These are phyloP conservation scores for Adelphocoris suturalis DNA, from an alignment of 2,888 invertebrate genomes.

Conservation along the genomic window DNA sequence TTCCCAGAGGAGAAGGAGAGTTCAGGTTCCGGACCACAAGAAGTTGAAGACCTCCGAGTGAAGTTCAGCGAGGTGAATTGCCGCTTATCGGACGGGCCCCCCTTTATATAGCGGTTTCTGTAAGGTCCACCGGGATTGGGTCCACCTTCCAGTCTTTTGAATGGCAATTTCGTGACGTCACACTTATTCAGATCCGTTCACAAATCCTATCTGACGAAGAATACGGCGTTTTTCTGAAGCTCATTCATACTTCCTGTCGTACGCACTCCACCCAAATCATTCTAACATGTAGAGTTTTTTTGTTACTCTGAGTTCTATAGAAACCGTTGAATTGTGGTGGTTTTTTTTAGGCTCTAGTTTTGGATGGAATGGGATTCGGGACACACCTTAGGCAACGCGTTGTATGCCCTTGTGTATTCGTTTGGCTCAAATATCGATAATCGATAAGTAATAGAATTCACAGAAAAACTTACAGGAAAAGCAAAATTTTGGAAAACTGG, in stretches of 20 bases:
- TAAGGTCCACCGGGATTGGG: background rate
- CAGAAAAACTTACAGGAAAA: too few relatives aligned
- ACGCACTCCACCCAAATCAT: too few relatives aligned
- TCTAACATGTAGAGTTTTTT: too few relatives aligned
- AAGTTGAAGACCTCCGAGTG: slow-evolving; percentile 63
- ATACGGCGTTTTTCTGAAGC: slow-evolving; percentile 3
- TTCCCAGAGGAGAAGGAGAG: slow-evolving; percentile 40
- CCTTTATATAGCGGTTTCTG: slow-evolving; percentile 62
- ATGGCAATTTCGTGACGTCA: slow-evolving; percentile 47
- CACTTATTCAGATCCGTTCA: slow-evolving; percentile 35
- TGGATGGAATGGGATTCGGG: too few relatives aligned
- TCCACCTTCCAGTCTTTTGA: slow-evolving; percentile 32
- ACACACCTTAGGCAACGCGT: too few relatives aligned
- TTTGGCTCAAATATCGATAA: too few relatives aligned
- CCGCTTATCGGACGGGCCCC: slow-evolving; percentile 58
- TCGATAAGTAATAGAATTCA: too few relatives aligned
- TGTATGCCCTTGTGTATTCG: too few relatives aligned
- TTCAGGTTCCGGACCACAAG: slow-evolving; percentile 58
- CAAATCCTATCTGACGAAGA: slow-evolving; percentile 35
- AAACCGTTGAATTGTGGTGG: too few relatives aligned
- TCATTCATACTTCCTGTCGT: background rate
- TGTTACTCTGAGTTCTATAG: too few relatives aligned
- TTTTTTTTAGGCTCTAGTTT: too few relatives aligned
- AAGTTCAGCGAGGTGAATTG: slow-evolving; percentile 68
- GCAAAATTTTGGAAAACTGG: too few relatives aligned